Evolutionary conservation across 2,888 invertebrate species (phyloP), one percentile per base, ranked within the genome.

Genomic region (Brenthis daphne): DNA sequence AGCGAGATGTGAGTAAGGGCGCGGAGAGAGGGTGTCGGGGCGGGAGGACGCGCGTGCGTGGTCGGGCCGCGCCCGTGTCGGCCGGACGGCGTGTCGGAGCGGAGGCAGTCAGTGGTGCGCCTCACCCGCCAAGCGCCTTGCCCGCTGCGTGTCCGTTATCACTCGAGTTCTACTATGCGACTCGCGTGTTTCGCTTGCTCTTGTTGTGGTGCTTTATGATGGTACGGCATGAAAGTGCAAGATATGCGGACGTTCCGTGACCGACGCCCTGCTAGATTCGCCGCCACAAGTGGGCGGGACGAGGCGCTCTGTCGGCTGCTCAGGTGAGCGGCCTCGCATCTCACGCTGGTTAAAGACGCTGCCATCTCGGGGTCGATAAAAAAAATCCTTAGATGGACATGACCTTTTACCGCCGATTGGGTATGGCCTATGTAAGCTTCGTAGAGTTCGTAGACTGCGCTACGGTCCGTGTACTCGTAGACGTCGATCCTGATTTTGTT

Each of bases 201-300:
- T 86, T 89, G 90, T 89, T 89, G 87, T 90, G 85, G 84, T 91
- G 89, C 85, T 85, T 92, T 91, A 90, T 92, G 91, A 91, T 92
- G 90, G 87, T 90, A 87, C 90, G 87, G 88, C 84, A 88, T 88
- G 86, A 88, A 84, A 87, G 85, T 88, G 88, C 89, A 80, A 86
- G 89, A 85, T 87, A 91, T 90, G 90, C 87, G 90, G 91, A 90
- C 90, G 91, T 89, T 85, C 88, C 88, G 89, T 91, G 86, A 90
- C 77, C 87, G 80, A 82, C 82, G 81, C 80, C 80, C 80, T 76
- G 79, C 79, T 75, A 79, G 80, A 80, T 82, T 83, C 76, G 70
- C 77, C 84, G 90, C 91, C 85, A 91, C 92, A 89, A 90, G 90
- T 92, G 91, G 90, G 88, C 86, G 90, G 88, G 81, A 83, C 84